Conservation (phyloP, 1,140 invertebrate species). For the Trichogramma pretiosum region DNA sequence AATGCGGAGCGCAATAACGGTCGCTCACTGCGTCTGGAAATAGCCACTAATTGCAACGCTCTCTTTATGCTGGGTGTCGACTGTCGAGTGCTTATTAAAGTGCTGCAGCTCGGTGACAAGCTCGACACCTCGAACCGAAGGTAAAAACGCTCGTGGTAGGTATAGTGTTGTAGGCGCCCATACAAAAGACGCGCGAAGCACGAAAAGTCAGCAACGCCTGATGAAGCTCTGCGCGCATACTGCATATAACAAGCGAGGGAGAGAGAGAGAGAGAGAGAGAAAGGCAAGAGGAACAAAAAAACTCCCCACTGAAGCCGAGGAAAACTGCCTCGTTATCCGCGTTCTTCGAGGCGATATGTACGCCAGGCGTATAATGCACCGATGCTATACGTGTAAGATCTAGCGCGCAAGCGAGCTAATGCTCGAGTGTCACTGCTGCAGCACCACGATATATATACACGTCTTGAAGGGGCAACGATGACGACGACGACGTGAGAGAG, state of each 20-base stretch:
- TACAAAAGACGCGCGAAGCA: not conserved
- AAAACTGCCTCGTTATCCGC: not conserved
- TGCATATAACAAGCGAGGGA: not conserved
- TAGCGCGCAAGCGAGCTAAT: not conserved
- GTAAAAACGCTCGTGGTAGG: no score
- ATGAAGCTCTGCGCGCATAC: no score
- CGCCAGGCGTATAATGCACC: not conserved
- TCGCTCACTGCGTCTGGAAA: no score
- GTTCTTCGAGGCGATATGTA: not conserved
- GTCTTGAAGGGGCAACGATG: no score
- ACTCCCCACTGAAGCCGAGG: not conserved
- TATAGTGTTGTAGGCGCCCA: no score
- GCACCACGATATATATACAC: no score
- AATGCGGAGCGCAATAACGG: no score
- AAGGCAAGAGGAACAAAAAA: constrained; percentile 2
- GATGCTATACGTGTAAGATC: not conserved
- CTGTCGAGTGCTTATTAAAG: constrained; percentile 12
- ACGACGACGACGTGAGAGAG: no score
- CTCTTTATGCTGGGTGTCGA: no score
- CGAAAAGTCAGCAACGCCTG: not conserved
- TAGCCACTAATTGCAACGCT: not conserved
- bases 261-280: not conserved
- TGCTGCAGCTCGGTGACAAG: not conserved
- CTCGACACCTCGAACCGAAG: not conserved
- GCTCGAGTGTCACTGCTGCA: no score